A percentile compares a stretch with the other conserved stretches of the same genome.
Evolutionary conservation across 2,888 invertebrate genomes (phyloP).

Genomic region (Ferrisia virgata): DNA sequence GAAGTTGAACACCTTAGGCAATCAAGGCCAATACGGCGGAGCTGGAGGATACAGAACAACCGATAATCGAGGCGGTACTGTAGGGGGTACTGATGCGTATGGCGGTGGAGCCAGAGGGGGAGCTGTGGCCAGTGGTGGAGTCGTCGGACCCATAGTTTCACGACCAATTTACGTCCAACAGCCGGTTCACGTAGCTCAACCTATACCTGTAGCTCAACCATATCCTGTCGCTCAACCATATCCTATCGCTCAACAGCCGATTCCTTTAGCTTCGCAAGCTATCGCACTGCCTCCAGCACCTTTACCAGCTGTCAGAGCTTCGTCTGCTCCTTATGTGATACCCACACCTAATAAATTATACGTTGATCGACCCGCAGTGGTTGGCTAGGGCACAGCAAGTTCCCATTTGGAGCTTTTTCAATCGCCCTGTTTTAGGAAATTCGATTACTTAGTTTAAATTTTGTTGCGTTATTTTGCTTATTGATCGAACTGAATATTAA

Average conservation of each 20-base stretch:
- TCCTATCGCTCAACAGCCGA: not conserved
- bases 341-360: slow-evolving; percentile 50
- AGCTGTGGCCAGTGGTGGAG: slow-evolving; percentile 45
- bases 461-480: not conserved
- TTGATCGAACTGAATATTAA: not conserved
- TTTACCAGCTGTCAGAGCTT: slow-evolving; percentile 47
- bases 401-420: too few relatives aligned
- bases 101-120: slow-evolving; percentile 47
- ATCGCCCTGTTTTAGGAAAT: too few relatives aligned
- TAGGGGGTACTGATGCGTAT: slow-evolving; percentile 47
- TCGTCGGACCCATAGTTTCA: slow-evolving; percentile 6
- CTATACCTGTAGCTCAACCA: not conserved
- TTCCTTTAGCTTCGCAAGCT: slow-evolving; percentile 32
- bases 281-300: not conserved
- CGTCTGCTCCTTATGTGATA: slow-evolving; percentile 49
- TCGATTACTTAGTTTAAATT: not conserved
- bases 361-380: slow-evolving; percentile 48
- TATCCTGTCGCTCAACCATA: not conserved
- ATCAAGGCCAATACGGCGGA: slow-evolving; percentile 49
- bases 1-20: slow-evolving; percentile 49
- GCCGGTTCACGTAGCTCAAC: slow-evolving; percentile 38
- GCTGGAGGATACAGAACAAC: slow-evolving; percentile 48
- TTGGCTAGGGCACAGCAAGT: not conserved
- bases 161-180: slow-evolving; percentile 20
- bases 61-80: slow-evolving; percentile 47